Percentiles rank a stretch among this genome's conserved stretches.
phyloP scores from a whole-genome alignment of 1,140 invertebrate genomes.

The Bombus difficillimus region DNA sequence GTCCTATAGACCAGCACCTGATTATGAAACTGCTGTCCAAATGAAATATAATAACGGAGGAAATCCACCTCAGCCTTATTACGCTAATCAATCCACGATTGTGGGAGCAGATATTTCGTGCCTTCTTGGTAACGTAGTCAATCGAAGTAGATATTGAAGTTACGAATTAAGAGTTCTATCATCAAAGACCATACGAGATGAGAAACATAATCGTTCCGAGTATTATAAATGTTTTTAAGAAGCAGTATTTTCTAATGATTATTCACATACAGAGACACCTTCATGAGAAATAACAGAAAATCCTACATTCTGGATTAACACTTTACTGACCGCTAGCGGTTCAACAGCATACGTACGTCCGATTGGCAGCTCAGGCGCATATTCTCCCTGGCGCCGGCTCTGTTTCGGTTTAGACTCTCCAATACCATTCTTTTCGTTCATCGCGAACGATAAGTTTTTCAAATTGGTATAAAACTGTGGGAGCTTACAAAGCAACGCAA shows the following conservation, averaged over 20 bases:
- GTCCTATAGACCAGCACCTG: slow-evolving; percentile 94
- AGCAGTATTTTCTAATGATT: slow-evolving; percentile 33
- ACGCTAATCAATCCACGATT: slow-evolving; percentile 81
- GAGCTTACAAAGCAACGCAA: too few species aligned
- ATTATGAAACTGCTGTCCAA: slow-evolving; percentile 96
- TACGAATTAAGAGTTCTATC: not conserved
- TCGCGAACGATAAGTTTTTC: too few species aligned
- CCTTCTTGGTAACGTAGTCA: slow-evolving; percentile 76
- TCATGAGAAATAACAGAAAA: not conserved
- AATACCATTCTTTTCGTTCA: too few species aligned
- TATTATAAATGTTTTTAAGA: slow-evolving; percentile 21
- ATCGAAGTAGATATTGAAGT: slow-evolving; percentile 78
- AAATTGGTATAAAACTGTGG: too few species aligned
- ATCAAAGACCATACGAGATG: not conserved
- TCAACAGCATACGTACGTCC: too few species aligned
- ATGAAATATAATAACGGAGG: slow-evolving; percentile 86
- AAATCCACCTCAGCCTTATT: slow-evolving; percentile 79
- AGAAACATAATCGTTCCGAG: not conserved
- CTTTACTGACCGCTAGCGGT: too few species aligned
- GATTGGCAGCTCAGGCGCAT: too few species aligned
- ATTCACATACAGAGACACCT: not conserved
- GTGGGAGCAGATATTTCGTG: slow-evolving; percentile 79
- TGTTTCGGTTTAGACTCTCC: too few species aligned
- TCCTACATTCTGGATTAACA: slow-evolving; percentile 24
- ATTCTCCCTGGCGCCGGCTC: too few species aligned